phyloP scores from a whole-genome alignment of 2,888 invertebrate genomes.

The Eilema depressum region DNA sequence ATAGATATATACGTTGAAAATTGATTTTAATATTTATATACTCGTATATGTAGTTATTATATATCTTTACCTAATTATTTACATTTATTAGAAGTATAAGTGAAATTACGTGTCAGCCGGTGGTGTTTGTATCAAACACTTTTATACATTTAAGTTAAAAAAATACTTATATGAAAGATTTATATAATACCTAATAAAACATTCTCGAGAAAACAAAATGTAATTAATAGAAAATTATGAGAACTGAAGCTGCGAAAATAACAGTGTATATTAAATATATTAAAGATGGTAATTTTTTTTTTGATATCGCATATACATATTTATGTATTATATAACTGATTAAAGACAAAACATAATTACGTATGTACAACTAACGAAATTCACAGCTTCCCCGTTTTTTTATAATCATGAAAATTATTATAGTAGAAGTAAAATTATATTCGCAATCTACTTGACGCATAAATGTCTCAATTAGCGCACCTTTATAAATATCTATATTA shows the following conservation, averaged over 20 bases:
- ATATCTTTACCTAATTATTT: no score
- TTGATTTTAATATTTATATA: no score
- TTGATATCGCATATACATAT: neutral
- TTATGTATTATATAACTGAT: slow-evolving; percentile 13
- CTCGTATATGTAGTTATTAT: no score
- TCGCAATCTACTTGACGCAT: slow-evolving; percentile 14
- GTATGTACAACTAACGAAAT: slow-evolving; percentile 61
- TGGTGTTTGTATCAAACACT: no score
- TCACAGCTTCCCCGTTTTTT: slow-evolving; percentile 56
- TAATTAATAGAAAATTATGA: neutral
- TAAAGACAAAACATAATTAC: slow-evolving; percentile 30
- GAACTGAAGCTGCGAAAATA: neutral
- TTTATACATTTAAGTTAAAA: neutral
- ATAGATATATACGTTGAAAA: neutral
- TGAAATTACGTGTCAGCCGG: no score
- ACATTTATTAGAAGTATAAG: no score
- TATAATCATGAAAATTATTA: slow-evolving; percentile 21
- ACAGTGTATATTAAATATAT: no score
- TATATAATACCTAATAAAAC: no score
- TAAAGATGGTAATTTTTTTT: no score
- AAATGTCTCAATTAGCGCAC: neutral
- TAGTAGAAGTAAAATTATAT: slow-evolving; percentile 19
- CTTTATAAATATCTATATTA: neutral
- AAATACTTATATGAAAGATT: no score
- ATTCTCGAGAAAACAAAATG: no score